A percentile compares a stretch with the other conserved stretches of the same genome.
Evolutionary conservation across 2,113 vertebrate genomes (phyloP).

Genomic region (Todiramphus chloris): DNA sequence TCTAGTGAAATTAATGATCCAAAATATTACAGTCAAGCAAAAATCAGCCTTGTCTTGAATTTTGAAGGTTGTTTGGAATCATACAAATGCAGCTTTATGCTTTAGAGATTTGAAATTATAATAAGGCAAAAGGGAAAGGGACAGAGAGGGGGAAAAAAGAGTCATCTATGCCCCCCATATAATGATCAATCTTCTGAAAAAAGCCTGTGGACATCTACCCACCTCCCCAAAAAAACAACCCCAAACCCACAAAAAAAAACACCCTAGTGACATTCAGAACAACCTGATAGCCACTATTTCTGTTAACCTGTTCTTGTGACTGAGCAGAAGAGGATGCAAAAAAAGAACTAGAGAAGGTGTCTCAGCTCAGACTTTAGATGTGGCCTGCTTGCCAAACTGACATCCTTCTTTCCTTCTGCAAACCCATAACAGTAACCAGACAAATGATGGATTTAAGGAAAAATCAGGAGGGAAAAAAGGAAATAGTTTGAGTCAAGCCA

Average conservation of each 20-base stretch:
- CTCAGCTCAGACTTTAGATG: not conserved
- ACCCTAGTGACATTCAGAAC: not conserved
- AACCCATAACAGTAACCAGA: not conserved
- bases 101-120: slow-evolving; percentile 71
- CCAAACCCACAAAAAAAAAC: not conserved
- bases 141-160: not conserved
- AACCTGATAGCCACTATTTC: not conserved
- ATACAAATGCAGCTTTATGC: slow-evolving; percentile 73
- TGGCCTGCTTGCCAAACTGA: not conserved
- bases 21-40: slow-evolving; percentile 75
- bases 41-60: slow-evolving; percentile 67
- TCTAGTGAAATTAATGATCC: slow-evolving; percentile 78
- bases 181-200: slow-evolving; percentile 35
- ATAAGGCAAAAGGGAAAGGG: slow-evolving; percentile 41
- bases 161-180: not conserved
- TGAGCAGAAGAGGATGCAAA: not conserved
- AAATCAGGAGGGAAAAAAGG: not conserved
- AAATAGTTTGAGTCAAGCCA: not conserved
- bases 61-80: slow-evolving; percentile 75
- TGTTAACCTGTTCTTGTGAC: not conserved
- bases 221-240: fast-evolving
- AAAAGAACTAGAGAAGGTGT: not conserved
- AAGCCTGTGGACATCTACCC: fast-evolving
- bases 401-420: not conserved
- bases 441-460: not conserved